phyloP scores from a whole-genome alignment of 2,888 invertebrate species.

The Hedya salicella region DNA sequence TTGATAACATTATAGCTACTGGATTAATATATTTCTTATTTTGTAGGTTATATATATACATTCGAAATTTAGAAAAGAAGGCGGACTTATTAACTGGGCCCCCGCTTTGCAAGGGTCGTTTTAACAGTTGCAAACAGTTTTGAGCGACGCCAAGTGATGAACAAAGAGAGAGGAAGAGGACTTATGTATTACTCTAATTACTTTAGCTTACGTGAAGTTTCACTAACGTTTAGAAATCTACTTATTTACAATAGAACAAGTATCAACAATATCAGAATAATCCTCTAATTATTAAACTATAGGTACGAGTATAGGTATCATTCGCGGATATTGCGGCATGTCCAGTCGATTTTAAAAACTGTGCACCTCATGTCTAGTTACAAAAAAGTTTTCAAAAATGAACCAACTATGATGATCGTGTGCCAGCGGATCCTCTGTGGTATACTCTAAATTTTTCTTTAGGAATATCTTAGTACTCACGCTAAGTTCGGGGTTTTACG shows the following conservation, averaged over 20 bases:
- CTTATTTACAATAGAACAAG: conserved; percentile 75
- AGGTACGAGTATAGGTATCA: no score
- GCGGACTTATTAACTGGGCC: conserved; percentile 9
- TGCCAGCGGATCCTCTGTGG: background rate
- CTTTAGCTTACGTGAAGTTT: conserved; percentile 50
- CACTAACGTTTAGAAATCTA: conserved; percentile 61
- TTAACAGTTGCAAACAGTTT: background rate
- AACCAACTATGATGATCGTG: conserved; percentile 1
- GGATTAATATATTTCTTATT: conserved; percentile 21
- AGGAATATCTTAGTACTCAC: no score
- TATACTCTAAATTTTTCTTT: background rate
- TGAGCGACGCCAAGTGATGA: conserved; percentile 11
- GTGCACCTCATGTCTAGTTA: no score
- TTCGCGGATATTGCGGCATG: no score
- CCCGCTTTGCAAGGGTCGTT: background rate
- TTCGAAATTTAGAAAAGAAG: conserved; percentile 7
- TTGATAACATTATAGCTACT: conserved; percentile 24
- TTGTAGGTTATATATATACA: background rate
- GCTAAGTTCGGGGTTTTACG: no score
- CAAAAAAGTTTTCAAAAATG: background rate
- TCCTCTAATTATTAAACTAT: conserved; percentile 54
- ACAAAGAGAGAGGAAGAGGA: background rate
- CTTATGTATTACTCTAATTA: conserved; percentile 40
- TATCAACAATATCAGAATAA: conserved; percentile 76
- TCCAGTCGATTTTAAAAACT: no score